Evolutionary conservation across 2,888 invertebrate genomes (phyloP).

Genomic region (Papilio demoleus): DNA sequence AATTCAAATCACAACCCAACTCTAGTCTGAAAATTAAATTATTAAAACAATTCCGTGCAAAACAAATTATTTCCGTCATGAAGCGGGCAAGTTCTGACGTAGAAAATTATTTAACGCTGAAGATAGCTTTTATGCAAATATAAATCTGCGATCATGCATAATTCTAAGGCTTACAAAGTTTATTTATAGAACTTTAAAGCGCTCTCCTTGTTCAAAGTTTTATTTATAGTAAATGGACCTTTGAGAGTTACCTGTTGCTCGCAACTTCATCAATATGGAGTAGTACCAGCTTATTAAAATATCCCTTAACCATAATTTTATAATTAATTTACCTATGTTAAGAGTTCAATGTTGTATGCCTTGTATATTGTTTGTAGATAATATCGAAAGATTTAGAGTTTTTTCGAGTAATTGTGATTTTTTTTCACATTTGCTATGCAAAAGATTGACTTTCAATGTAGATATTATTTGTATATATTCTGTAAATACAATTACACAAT

Average conservation of each 20-base stretch:
- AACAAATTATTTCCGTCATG: neutral
- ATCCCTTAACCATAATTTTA: too few species aligned
- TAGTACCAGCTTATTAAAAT: too few species aligned
- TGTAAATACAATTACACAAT: too few species aligned
- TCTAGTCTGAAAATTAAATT: neutral
- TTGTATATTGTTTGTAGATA: too few species aligned
- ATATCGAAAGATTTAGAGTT: too few species aligned
- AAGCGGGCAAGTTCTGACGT: neutral
- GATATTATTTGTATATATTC: too few species aligned
- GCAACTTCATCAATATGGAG: neutral
- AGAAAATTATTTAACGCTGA: neutral
- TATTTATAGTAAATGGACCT: neutral
- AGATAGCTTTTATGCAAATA: conserved; percentile 21
- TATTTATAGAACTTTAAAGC: conserved; percentile 9
- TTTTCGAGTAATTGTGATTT: too few species aligned
- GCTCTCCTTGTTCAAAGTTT: neutral
- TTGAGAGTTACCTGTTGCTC: neutral
- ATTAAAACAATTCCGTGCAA: neutral
- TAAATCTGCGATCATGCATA: conserved; percentile 6
- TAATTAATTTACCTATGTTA: too few species aligned
- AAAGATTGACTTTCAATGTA: too few species aligned
- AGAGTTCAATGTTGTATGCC: too few species aligned
- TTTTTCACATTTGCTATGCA: too few species aligned
- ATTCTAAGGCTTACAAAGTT: conserved; percentile 5
- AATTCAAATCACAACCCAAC: neutral